Evolutionary conservation across 2,113 vertebrate species (phyloP).

Genomic region (Sphaerodactylus townsendi): DNA sequence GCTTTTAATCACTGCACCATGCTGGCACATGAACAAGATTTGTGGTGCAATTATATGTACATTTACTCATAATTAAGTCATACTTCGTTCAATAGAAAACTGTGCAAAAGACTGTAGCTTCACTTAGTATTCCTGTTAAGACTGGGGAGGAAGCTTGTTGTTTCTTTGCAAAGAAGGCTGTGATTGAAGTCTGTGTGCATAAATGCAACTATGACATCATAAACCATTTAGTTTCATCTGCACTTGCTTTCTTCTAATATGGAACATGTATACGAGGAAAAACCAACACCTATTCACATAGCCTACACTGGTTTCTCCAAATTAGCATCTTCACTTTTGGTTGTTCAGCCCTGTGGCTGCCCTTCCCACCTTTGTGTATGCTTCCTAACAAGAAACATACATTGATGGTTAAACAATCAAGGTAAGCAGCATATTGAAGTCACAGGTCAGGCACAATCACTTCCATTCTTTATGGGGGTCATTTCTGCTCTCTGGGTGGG

Average conservation of each 20-base stretch:
- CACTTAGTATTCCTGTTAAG: too few relatives aligned
- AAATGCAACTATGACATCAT: background rate
- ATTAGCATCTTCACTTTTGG: constrained; percentile 44
- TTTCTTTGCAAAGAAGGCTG: background rate
- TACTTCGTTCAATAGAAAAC: too few relatives aligned
- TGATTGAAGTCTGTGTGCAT: background rate
- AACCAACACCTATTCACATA: constrained; percentile 54
- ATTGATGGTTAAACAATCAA: constrained; percentile 51
- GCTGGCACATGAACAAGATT: too few relatives aligned
- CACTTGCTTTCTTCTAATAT: background rate
- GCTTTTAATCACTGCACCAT: too few relatives aligned
- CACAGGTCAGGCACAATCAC: constrained; percentile 75
- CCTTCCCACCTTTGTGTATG: constrained; percentile 62
- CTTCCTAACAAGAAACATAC: constrained; percentile 73
- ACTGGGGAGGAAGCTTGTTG: background rate
- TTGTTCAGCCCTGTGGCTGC: constrained; percentile 61
- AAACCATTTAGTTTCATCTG: background rate
- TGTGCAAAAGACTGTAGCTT: background rate
- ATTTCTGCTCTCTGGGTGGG: constrained; percentile 80
- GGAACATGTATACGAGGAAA: constrained; percentile 31
- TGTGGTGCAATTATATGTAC: too few relatives aligned
- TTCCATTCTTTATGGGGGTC: constrained; percentile 78
- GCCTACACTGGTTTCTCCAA: constrained; percentile 43
- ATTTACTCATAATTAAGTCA: too few relatives aligned
- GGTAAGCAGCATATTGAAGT: constrained; percentile 63